These are phyloP conservation scores for Ochropleura plecta DNA, from an alignment of 2,888 invertebrate genomes.

Conservation along the genomic window DNA sequence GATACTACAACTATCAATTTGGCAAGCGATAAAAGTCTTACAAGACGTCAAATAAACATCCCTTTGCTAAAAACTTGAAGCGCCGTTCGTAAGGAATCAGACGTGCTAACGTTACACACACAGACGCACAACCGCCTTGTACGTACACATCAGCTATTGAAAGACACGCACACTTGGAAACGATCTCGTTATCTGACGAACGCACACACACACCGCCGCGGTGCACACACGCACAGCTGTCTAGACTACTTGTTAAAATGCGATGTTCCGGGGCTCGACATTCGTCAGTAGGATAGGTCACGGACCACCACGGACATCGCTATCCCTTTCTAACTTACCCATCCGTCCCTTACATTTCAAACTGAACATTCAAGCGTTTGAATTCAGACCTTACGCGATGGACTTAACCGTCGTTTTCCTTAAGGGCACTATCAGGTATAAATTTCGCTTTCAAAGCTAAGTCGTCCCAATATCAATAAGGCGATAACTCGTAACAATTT, in stretches of 20 bases:
- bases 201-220: constrained; percentile 67
- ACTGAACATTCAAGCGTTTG: constrained; percentile 54
- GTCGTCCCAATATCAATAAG: constrained; percentile 66
- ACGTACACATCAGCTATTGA: constrained; percentile 50
- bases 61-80: constrained; percentile 61
- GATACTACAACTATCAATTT: constrained; percentile 38
- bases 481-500: constrained; percentile 67
- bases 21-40: constrained; percentile 51
- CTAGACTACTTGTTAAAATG: constrained; percentile 89
- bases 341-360: constrained; percentile 71
- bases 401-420: constrained; percentile 53
- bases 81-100: constrained; percentile 55
- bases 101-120: constrained; percentile 47
- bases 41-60: constrained; percentile 53
- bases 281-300: constrained; percentile 91
- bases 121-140: constrained; percentile 38
- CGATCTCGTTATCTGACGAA: constrained; percentile 56
- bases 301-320: constrained; percentile 83
- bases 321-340: constrained; percentile 76
- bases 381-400: constrained; percentile 71
- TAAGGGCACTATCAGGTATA: constrained; percentile 78
- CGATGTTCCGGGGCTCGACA: constrained; percentile 89
- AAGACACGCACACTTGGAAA: constrained; percentile 64
- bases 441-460: constrained; percentile 89
- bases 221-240: constrained; percentile 78